Percentiles rank a stretch among this genome's conserved stretches.
These are phyloP conservation scores for Neodiprion fabricii DNA, from an alignment of 1,140 invertebrate species.

Conservation along the genomic window DNA sequence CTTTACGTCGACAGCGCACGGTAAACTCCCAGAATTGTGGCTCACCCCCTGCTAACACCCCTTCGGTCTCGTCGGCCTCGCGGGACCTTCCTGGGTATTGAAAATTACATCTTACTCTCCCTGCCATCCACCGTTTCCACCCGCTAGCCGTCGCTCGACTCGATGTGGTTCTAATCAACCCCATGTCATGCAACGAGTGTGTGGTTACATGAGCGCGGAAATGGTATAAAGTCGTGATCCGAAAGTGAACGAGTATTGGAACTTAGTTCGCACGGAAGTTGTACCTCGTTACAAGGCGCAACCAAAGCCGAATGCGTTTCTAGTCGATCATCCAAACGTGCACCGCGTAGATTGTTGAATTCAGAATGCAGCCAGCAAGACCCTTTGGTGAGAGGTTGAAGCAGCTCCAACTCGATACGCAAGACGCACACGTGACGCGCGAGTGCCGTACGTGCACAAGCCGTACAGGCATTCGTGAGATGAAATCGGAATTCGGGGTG, in stretches of 20 bases:
- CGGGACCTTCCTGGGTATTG: constrained; percentile 45
- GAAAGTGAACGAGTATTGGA: too few species aligned
- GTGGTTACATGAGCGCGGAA: too few species aligned
- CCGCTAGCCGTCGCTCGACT: not conserved
- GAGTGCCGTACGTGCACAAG: not conserved
- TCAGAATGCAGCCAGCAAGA: not conserved
- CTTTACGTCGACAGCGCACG: constrained; percentile 58
- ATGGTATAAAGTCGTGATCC: too few species aligned
- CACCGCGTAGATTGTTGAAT: not conserved
- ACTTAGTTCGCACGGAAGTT: too few species aligned
- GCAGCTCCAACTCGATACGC: not conserved
- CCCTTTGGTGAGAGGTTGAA: not conserved
- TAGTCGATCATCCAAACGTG: too few species aligned
- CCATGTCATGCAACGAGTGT: not conserved
- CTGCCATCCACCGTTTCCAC: constrained; percentile 12
- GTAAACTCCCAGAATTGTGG: constrained; percentile 58
- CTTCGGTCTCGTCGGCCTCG: constrained; percentile 43
- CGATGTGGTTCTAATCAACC: constrained; percentile 46
- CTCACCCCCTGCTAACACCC: constrained; percentile 44
- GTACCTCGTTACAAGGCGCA: too few species aligned
- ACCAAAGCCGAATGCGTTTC: too few species aligned
- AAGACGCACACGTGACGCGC: not conserved
- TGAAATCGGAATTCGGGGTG: not conserved
- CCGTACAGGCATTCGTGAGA: not conserved
- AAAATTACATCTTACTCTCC: constrained; percentile 59